phyloP scores from a whole-genome alignment of 2,113 vertebrate species.

The Albula glossodonta region DNA sequence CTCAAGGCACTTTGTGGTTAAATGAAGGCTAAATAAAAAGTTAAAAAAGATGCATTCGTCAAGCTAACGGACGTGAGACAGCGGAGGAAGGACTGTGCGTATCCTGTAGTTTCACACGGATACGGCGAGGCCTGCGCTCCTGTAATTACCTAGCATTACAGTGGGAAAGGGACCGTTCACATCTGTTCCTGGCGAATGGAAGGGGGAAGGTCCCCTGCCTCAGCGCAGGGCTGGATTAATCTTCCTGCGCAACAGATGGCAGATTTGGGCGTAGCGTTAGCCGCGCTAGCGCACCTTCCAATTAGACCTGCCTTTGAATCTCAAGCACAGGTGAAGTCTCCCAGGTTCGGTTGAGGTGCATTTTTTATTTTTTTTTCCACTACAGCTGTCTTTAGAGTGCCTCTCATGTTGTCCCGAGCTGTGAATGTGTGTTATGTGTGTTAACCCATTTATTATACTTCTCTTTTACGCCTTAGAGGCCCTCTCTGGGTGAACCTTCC shows the following conservation, averaged over 20 bases:
- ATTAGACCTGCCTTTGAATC: constrained; percentile 57
- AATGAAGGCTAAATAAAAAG: no score
- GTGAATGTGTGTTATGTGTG: not conserved
- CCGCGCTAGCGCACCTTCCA: constrained; percentile 53
- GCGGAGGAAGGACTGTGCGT: constrained; percentile 27
- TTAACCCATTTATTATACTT: not conserved
- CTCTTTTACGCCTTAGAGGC: not conserved
- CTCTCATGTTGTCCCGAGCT: not conserved
- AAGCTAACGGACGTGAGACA: not conserved
- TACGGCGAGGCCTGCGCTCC: constrained; percentile 39
- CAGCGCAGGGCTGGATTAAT: constrained; percentile 59
- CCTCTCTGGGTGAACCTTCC: not conserved
- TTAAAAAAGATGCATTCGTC: not conserved
- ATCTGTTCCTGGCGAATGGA: constrained; percentile 73
- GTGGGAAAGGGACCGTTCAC: constrained; percentile 65
- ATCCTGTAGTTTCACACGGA: constrained; percentile 52
- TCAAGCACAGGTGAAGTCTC: constrained; percentile 61
- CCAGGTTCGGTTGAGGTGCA: constrained; percentile 40
- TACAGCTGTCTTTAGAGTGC: not conserved
- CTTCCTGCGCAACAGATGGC: constrained; percentile 64
- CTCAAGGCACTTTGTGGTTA: no score
- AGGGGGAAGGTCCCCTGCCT: constrained; percentile 54
- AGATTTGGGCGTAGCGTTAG: constrained; percentile 28
- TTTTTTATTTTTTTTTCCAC: not conserved
- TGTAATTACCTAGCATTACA: constrained; percentile 70